These are phyloP conservation scores for Petrocephalus sullivani DNA, from an alignment of 2,797 vertebrate species.

Conservation along the genomic window DNA sequence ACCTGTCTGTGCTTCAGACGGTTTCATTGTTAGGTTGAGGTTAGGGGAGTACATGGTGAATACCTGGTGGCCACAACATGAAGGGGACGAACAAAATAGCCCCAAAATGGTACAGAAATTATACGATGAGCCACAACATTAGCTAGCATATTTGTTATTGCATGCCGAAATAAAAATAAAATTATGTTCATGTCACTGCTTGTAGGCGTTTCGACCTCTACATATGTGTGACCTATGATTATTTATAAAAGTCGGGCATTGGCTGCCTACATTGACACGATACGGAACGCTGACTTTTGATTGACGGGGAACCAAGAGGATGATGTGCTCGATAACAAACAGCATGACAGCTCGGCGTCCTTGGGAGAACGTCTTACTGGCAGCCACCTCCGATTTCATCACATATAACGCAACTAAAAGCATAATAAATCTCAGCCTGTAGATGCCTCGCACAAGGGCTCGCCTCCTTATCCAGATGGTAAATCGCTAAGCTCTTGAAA, in stretches of 20 bases:
- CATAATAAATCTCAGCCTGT: slow-evolving; percentile 88
- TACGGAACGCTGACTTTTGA: background rate
- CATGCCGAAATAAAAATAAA: background rate
- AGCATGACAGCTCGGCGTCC: slow-evolving; percentile 81
- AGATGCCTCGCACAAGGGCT: slow-evolving; percentile 84
- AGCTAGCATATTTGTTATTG: background rate
- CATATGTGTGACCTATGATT: background rate
- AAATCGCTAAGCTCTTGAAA: slow-evolving; percentile 94
- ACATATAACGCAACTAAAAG: slow-evolving; percentile 94
- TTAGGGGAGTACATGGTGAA: background rate
- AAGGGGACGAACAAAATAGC: background rate
- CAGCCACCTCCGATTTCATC: slow-evolving; percentile 90
- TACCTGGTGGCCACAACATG: background rate
- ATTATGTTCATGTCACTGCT: background rate
- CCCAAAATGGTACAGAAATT: background rate
- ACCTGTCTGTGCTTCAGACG: background rate
- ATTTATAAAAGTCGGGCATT: background rate
- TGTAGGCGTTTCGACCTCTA: background rate
- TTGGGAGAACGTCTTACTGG: slow-evolving; percentile 86
- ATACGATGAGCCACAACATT: background rate
- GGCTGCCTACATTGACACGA: background rate
- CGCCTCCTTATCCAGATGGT: slow-evolving; percentile 78
- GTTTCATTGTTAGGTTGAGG: background rate
- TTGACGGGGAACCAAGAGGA: slow-evolving; percentile 56
- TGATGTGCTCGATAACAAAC: slow-evolving; percentile 90